A percentile compares a stretch with the other conserved stretches of the same genome.
Conservation (phyloP, 2,888 invertebrate species). For the Holacanthella duospinosa region DNA sequence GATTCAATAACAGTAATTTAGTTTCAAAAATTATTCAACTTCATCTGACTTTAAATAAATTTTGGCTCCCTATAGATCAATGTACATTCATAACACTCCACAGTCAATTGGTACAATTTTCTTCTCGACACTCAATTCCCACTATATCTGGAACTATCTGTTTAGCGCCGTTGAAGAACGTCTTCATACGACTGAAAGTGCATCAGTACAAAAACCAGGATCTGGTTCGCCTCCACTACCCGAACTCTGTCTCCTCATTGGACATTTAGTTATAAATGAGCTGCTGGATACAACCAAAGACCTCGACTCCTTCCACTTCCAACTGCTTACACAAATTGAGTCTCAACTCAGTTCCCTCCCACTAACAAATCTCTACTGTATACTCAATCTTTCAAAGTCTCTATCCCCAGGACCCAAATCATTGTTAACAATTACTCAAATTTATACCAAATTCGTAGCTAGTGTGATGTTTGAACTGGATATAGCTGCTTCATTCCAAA, state of each 20-base stretch:
- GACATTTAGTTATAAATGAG: background rate
- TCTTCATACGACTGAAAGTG: background rate
- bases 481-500: background rate
- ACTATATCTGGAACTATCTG: conserved; percentile 16
- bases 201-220: conserved; percentile 7
- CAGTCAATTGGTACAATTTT: conserved; percentile 16
- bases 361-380: background rate
- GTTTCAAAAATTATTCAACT: too few relatives aligned
- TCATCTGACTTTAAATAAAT: background rate
- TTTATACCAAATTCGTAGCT: background rate
- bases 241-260: conserved; percentile 7
- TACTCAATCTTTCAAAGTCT: background rate
- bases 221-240: background rate
- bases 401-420: background rate
- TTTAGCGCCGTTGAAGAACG: conserved; percentile 8
- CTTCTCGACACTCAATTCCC: conserved; percentile 21
- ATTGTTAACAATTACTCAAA: background rate
- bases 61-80: conserved; percentile 10
- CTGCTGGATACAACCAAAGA: background rate
- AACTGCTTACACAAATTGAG: background rate
- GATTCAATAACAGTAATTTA: too few relatives aligned
- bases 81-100: conserved; percentile 12
- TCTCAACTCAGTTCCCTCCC: background rate
- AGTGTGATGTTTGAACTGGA: background rate
- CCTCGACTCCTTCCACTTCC: background rate